phyloP scores from a whole-genome alignment of 1,140 invertebrate genomes.

The Monochamus saltuarius region DNA sequence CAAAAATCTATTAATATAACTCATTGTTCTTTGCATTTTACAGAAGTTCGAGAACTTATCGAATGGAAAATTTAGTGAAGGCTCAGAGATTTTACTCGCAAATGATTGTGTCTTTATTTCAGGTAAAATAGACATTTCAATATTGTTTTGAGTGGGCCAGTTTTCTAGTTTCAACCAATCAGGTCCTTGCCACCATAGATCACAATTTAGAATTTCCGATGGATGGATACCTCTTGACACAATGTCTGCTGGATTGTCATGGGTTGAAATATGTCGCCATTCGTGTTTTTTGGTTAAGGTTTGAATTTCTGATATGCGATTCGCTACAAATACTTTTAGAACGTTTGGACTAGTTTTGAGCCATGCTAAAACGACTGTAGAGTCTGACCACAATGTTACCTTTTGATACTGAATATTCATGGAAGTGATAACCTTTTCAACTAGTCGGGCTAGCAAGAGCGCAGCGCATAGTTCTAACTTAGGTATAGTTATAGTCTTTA shows the following conservation, averaged over 20 bases:
- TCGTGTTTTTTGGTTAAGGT: neutral
- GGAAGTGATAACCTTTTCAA: constrained; percentile 23
- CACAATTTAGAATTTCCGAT: neutral
- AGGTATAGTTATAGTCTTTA: constrained; percentile 9
- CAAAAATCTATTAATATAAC: too few species aligned
- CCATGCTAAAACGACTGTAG: constrained; percentile 9
- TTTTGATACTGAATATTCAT: constrained; percentile 10
- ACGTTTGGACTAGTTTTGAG: constrained; percentile 4
- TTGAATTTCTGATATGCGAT: constrained; percentile 14
- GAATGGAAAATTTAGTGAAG: too few species aligned
- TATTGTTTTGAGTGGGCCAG: too few species aligned
- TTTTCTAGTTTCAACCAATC: too few species aligned
- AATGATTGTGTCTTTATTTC: too few species aligned
- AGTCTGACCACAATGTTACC: constrained; percentile 7
- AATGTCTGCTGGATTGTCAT: constrained; percentile 16
- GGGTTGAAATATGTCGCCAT: constrained; percentile 3
- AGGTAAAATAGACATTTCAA: too few species aligned
- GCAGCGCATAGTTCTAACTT: constrained; percentile 21
- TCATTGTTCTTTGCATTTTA: too few species aligned
- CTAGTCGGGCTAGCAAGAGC: constrained; percentile 29
- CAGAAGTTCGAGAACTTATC: too few species aligned
- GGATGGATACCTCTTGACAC: constrained; percentile 8
- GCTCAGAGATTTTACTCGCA: too few species aligned
- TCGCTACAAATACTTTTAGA: constrained; percentile 11
- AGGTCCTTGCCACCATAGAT: constrained; percentile 6